Evolutionary conservation across 1,140 invertebrate genomes (phyloP), one percentile per base, ranked within the genome.

Genomic region (Achroia grisella): DNA sequence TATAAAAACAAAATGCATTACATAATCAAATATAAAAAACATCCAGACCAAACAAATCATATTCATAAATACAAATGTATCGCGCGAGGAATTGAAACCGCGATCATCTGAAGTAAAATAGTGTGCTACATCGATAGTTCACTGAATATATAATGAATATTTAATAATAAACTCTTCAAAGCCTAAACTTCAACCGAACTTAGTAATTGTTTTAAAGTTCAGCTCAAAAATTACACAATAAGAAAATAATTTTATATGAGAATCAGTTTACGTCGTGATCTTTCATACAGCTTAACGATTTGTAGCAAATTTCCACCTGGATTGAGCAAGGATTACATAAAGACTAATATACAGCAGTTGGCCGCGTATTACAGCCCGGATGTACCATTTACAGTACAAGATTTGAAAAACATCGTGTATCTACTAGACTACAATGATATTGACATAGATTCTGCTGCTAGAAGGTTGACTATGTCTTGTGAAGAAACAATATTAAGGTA

Each of bases 301-400:
- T 35, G 3, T 12, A 48, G 45, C 2, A 30, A 41, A 8, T 48
- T 14, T 10, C 45, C 45, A 6, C 1, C 15, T n/a, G 13, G 27
- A 0, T 31, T 61, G 15, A 70, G 62, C 13, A 32, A 39, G 6
- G 44, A 47, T 4, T 56, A 58, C 17, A 34, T 57, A 1, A 39
- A 39, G 34, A 34, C 32, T 6, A 36, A 63, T 0, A 39, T 75
- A 2, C 36, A 34, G 11, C 70, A 75, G 34, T 34, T 78, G 4
- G 62, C 55, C n/a, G 74, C 71, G 0, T 75, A 71, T 34, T 62
- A 50, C 15, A 62, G 70, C 0, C 62, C 61, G 1, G 68, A 75
- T 27, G 60, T 64, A 1, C 4, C 10, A 3, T 75, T 60, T 13
- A 29, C 40, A 0, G 10, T 54, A 1, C 5, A 29, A 1, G 63